Percentiles rank a stretch among this genome's conserved stretches.
These are phyloP conservation scores for Lithosia quadra DNA, from an alignment of 2,888 invertebrate species.

Conservation along the genomic window DNA sequence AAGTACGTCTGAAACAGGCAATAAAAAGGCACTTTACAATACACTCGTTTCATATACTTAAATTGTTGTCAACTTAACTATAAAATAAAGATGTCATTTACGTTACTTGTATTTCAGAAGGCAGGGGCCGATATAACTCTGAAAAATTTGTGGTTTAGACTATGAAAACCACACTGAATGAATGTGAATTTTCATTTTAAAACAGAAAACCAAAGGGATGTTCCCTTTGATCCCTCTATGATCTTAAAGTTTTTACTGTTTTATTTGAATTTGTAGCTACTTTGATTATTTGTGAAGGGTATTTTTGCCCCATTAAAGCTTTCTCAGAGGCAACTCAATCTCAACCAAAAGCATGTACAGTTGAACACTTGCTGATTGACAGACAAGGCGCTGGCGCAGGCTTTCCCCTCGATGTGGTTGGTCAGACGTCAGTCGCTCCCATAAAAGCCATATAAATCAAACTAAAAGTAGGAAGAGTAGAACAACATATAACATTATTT, in stretches of 20 bases:
- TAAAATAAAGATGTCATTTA: not conserved
- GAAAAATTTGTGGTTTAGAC: too few relatives aligned
- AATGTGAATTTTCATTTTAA: too few relatives aligned
- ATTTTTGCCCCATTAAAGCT: not conserved
- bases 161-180: too few relatives aligned
- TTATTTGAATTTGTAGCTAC: too few relatives aligned
- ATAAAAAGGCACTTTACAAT: not conserved
- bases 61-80: not conserved
- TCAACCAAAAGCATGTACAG: not conserved
- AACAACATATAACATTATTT: too few relatives aligned
- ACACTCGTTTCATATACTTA: not conserved
- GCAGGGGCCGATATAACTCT: too few relatives aligned
- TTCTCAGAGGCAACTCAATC: not conserved
- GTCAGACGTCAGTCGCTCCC: not conserved
- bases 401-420: not conserved
- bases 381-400: not conserved
- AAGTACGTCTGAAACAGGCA: conserved; percentile 5
- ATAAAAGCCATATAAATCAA: not conserved
- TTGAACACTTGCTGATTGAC: not conserved
- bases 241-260: too few relatives aligned
- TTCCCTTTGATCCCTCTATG: too few relatives aligned
- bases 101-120: not conserved
- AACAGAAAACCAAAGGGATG: too few relatives aligned
- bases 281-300: not conserved
- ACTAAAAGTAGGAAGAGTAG: not conserved